Base-by-base conservation (phyloP, 2,113 vertebrate species). In the Rafetus swinhoei region DNA sequence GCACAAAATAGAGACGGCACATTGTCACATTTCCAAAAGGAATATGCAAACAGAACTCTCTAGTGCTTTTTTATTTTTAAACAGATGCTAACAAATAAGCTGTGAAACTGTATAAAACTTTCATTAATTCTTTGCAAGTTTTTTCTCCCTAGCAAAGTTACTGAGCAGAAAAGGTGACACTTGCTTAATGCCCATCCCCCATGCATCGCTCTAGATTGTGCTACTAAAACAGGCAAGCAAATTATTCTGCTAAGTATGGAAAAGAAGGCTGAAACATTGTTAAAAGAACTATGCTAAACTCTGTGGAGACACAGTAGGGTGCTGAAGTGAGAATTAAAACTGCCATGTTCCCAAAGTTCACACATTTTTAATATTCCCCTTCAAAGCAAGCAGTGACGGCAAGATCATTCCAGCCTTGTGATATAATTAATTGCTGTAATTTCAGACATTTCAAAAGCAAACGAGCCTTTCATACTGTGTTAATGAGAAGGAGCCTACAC, bases 291-390 rank as follows among this genome's bases (percentile, higher is more conserved):
- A 50, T 55, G 39, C 21, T 87, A 82, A 94, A 79, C 83, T 94
- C 96, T 95, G 89, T 96, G 93, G 86, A 95, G 82, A 85, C 92
- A 56, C 92, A 27, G 80, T 93, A 95, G 96, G 90, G 88, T 90
- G 62, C 62, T 95, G 93, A 97, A 91, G 95, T 91, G 97, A 97
- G 92, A 98, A 96, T 97, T 97, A 95, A 93, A 96, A 88, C 85
- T 90, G 88, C 81, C 56, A 45, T 82, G 19, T 90, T 97, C 53
- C 85, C 82, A 57, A 97, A 96, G 9, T 56, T 96, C 81, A 89
- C 90, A 90, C 50, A 60, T 89, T 96, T 96, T 96, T 94, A 96
- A 90, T 90, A 88, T 79, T 80, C 85, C 1, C 45, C 65, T 97
- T 97, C 95, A 96, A 97, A 97, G 91, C 83, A 94, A 91, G 2